A percentile compares a stretch with the other conserved stretches of the same genome.
phyloP scores from a whole-genome alignment of 2,113 vertebrate genomes.

The Cettia cetti region DNA sequence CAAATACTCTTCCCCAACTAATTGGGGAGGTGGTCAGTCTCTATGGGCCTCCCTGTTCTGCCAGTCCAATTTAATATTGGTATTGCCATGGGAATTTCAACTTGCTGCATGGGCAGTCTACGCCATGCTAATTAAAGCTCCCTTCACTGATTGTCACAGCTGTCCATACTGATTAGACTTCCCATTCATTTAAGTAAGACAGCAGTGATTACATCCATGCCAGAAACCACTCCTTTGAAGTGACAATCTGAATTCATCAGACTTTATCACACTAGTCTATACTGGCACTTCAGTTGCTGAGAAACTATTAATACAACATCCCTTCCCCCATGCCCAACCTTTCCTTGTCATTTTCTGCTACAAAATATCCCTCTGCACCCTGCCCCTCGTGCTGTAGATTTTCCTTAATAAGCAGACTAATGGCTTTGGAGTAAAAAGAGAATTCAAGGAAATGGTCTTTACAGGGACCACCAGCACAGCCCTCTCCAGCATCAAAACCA shows the following conservation, averaged over 20 bases:
- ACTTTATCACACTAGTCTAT: background rate
- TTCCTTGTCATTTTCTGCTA: conserved; percentile 1
- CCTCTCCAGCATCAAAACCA: background rate
- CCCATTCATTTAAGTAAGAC: conserved; percentile 33
- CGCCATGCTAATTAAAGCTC: conserved; percentile 59
- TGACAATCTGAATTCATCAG: conserved; percentile 47
- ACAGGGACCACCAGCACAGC: background rate
- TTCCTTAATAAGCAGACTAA: background rate
- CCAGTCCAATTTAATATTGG: conserved; percentile 24
- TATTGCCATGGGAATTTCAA: conserved; percentile 57
- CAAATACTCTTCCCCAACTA: conserved; percentile 6
- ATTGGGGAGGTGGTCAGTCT: background rate
- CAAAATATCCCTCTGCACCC: background rate
- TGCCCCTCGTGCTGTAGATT: background rate
- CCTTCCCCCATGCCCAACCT: background rate
- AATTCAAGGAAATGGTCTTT: background rate
- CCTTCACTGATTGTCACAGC: conserved; percentile 52
- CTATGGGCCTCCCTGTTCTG: background rate
- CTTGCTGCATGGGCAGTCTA: background rate
- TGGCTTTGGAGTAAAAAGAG: background rate
- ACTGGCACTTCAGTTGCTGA: background rate
- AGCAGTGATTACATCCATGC: background rate
- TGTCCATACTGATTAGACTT: conserved; percentile 56
- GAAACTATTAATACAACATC: background rate
- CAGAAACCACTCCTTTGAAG: conserved; percentile 58